Evolutionary conservation across 2,888 invertebrate genomes (phyloP).

Genomic region (Ashinkailepas kermadecensis): DNA sequence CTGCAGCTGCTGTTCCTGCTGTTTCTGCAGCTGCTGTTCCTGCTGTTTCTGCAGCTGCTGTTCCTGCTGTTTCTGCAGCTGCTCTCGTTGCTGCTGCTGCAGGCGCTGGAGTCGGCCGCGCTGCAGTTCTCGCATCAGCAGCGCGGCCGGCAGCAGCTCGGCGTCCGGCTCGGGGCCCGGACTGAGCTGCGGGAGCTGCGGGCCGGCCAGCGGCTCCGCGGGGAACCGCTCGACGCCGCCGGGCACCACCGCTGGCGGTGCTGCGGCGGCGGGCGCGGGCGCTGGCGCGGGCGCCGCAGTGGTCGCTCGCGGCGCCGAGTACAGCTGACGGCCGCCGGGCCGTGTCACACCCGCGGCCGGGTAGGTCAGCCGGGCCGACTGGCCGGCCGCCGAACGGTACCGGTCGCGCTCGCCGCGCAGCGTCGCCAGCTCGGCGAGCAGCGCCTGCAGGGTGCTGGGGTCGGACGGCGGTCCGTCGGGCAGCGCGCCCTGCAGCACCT

Average conservation of each 20-base stretch:
- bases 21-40: not conserved
- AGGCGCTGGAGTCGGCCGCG: not conserved
- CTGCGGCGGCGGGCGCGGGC: not conserved
- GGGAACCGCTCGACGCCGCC: not conserved
- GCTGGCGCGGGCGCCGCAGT: not conserved
- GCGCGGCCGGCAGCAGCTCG: not conserved
- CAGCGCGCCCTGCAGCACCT: slow-evolving; percentile 9
- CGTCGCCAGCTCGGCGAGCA: not conserved
- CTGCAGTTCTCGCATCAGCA: not conserved
- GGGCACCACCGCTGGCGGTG: not conserved
- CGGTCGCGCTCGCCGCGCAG: not conserved
- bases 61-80: not conserved
- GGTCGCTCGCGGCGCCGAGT: not conserved
- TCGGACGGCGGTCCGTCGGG: not conserved
- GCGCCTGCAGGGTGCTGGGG: not conserved
- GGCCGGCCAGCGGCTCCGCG: not conserved
- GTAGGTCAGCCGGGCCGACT: not conserved
- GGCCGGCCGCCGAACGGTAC: not conserved
- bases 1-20: not conserved
- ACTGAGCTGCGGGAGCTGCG: not conserved
- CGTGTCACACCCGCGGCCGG: not conserved
- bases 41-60: not conserved
- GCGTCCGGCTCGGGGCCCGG: not conserved
- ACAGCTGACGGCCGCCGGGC: not conserved
- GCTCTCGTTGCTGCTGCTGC: not conserved